Evolutionary conservation across 2,888 invertebrate species (phyloP).

Genomic region (Meteorus cinctellus): DNA sequence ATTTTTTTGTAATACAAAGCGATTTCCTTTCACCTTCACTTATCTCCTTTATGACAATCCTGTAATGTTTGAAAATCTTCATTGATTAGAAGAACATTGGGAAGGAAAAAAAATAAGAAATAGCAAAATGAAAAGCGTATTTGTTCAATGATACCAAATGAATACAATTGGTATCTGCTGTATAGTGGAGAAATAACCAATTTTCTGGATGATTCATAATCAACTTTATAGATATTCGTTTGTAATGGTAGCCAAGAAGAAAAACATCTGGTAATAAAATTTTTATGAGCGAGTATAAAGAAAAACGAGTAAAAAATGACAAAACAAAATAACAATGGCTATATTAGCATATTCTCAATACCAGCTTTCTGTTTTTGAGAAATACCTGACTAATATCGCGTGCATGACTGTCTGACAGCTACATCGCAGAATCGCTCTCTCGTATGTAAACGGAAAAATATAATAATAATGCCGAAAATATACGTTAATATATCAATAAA

Average conservation of each 20-base stretch:
- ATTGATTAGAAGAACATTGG: too few species aligned
- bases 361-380: constrained; percentile 8
- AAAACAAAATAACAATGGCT: not conserved
- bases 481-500: constrained; percentile 4
- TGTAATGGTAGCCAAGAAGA: not conserved
- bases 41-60: constrained; percentile 8
- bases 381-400: not conserved
- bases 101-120: not conserved
- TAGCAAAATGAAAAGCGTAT: not conserved
- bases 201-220: not conserved
- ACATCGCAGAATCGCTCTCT: not conserved
- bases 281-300: constrained; percentile 13
- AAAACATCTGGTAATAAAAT: not conserved
- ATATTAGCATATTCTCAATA: constrained; percentile 8
- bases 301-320: constrained; percentile 13
- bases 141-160: not conserved
- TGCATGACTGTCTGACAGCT: constrained; percentile 31
- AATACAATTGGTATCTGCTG: not conserved
- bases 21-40: constrained; percentile 31
- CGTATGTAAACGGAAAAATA: constrained; percentile 6
- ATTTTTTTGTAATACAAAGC: constrained; percentile 34
- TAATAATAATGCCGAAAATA: constrained; percentile 12
- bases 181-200: not conserved
- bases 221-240: not conserved
- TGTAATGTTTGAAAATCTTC: not conserved